These are phyloP conservation scores for Spialia ferax DNA, from an alignment of 2,888 invertebrate species.

Conservation along the genomic window DNA sequence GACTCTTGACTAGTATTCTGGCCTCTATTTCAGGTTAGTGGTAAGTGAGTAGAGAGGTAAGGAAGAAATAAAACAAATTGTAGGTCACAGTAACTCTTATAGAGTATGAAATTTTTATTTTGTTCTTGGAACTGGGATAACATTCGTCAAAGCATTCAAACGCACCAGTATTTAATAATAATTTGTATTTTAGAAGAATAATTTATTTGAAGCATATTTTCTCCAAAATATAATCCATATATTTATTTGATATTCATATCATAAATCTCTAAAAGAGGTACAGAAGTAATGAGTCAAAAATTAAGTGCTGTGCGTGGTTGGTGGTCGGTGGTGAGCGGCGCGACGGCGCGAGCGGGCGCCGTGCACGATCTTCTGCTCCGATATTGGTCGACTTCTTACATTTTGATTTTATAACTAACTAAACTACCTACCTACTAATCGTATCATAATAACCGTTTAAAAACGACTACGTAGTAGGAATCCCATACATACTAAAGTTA, in stretches of 20 bases:
- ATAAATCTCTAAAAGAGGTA: slow-evolving; percentile 35
- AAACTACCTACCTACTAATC: slow-evolving; percentile 7
- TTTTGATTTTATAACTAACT: not conserved
- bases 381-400: not conserved
- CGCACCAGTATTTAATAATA: slow-evolving; percentile 51
- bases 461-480: slow-evolving; percentile 10
- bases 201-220: slow-evolving; percentile 47
- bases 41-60: too few species aligned
- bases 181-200: slow-evolving; percentile 48
- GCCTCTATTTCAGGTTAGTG: too few species aligned
- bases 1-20: too few species aligned
- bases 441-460: slow-evolving; percentile 1
- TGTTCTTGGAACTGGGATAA: slow-evolving; percentile 75
- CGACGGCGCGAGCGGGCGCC: not conserved
- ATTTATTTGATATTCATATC: slow-evolving; percentile 38
- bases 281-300: slow-evolving; percentile 38
- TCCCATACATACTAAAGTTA: not conserved
- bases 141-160: slow-evolving; percentile 56
- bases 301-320: not conserved
- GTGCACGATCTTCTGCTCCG: not conserved
- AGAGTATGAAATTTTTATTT: slow-evolving; percentile 65
- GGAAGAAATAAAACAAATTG: slow-evolving; percentile 52
- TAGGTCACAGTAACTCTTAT: slow-evolving; percentile 59
- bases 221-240: slow-evolving; percentile 49
- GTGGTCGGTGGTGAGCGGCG: not conserved